These are phyloP conservation scores for Wasmannia auropunctata DNA, from an alignment of 1,140 invertebrate genomes.

Conservation along the genomic window DNA sequence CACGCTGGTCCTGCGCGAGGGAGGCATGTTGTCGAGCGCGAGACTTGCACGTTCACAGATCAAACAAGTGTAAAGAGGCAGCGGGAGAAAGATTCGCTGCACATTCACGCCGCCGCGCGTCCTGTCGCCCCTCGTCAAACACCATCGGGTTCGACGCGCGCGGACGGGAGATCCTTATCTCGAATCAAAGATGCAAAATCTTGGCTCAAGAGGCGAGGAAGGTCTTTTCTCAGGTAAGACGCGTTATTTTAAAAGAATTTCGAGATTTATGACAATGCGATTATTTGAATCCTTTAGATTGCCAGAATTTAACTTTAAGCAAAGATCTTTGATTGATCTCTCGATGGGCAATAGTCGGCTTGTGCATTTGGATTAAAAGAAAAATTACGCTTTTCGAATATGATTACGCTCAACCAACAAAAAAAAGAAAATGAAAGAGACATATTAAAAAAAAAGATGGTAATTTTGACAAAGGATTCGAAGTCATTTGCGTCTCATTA, in stretches of 20 bases:
- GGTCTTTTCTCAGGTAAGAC: conserved; percentile 62
- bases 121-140: conserved; percentile 65
- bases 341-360: conserved; percentile 45
- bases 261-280: conserved; percentile 75
- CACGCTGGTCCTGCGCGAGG: conserved; percentile 15
- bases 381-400: conserved; percentile 57
- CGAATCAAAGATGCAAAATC: conserved; percentile 72
- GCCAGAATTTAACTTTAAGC: conserved; percentile 67
- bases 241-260: conserved; percentile 79
- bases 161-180: conserved; percentile 62
- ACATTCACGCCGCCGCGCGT: conserved; percentile 55
- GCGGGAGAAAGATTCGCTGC: conserved; percentile 36
- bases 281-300: neutral
- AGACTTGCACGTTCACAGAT: conserved; percentile 52
- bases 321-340: conserved; percentile 56
- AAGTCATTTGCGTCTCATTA: conserved; percentile 52
- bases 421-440: neutral
- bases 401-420: neutral
- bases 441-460: neutral
- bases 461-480: neutral
- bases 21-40: neutral
- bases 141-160: conserved; percentile 43
- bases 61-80: conserved; percentile 57
- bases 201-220: conserved; percentile 37
- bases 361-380: conserved; percentile 64